phyloP scores from a whole-genome alignment of 2,888 invertebrate species.

The Drosophila ochracea region DNA sequence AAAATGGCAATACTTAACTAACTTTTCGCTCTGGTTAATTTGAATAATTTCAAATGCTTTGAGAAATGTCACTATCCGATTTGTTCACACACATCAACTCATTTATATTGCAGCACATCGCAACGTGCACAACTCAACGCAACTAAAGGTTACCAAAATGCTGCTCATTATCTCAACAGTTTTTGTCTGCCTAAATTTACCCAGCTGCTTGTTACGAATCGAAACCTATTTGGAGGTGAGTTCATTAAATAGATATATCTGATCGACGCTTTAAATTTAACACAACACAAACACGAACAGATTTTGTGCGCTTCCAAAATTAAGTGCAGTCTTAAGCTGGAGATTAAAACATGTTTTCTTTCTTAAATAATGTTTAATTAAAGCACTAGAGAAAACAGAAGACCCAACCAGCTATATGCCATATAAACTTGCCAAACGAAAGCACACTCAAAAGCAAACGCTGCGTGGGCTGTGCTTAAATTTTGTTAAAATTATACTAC shows the following conservation, averaged over 20 bases:
- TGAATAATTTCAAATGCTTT: slow-evolving; percentile 1
- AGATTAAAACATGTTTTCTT: neutral
- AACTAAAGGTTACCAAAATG: slow-evolving; percentile 92
- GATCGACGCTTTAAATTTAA: neutral
- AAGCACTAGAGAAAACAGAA: neutral
- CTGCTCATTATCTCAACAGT: slow-evolving; percentile 92
- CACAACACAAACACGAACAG: neutral
- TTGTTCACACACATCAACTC: slow-evolving; percentile 1
- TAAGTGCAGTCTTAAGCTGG: neutral
- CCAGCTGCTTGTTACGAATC: slow-evolving; percentile 90
- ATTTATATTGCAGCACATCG: slow-evolving; percentile 76
- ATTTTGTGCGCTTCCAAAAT: neutral
- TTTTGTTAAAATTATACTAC: neutral
- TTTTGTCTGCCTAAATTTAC: slow-evolving; percentile 91
- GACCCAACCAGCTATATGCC: neutral
- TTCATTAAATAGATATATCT: slow-evolving; percentile 15
- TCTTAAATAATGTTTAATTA: neutral
- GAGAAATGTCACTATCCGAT: neutral
- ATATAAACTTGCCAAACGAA: neutral
- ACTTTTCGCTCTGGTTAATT: slow-evolving; percentile 6
- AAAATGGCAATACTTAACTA: slow-evolving; percentile 2
- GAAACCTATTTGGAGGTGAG: slow-evolving; percentile 88
- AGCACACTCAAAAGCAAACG: slow-evolving; percentile 12
- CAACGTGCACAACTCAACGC: slow-evolving; percentile 86
- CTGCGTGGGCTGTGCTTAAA: neutral